phyloP scores from a whole-genome alignment of 2,797 vertebrate species.

The Remorina albescens region DNA sequence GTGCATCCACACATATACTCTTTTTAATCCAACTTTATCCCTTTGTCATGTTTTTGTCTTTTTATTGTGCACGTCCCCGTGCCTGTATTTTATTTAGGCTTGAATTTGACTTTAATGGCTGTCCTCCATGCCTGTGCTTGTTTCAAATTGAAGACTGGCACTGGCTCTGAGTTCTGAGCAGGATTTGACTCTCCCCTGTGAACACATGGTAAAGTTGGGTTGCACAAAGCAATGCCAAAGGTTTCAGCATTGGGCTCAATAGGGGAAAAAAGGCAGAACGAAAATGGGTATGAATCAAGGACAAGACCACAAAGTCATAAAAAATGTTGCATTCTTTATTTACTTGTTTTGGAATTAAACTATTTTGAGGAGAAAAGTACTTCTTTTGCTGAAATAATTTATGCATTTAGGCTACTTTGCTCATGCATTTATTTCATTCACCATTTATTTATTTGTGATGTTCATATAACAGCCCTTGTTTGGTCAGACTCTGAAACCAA shows the following conservation, averaged over 20 bases:
- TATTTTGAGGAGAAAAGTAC: constrained; percentile 12
- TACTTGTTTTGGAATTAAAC: background rate
- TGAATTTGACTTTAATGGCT: constrained; percentile 49
- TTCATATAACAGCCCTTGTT: too few relatives aligned
- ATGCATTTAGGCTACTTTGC: background rate
- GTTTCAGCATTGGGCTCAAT: constrained; percentile 66
- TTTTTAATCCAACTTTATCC: constrained; percentile 29
- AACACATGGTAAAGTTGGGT: constrained; percentile 70
- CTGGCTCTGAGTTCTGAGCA: constrained; percentile 43
- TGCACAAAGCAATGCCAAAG: constrained; percentile 74
- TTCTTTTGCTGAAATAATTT: background rate
- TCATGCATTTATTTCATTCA: background rate
- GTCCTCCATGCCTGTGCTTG: constrained; percentile 3
- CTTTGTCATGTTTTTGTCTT: constrained; percentile 9
- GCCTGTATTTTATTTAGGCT: constrained; percentile 36
- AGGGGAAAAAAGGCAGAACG: constrained; percentile 55
- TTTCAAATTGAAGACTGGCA: constrained; percentile 46
- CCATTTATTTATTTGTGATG: constrained; percentile 1
- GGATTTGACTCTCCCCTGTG: constrained; percentile 51
- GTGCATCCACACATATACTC: too few relatives aligned
- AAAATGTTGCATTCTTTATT: constrained; percentile 40
- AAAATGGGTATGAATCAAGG: constrained; percentile 54
- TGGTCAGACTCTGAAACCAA: too few relatives aligned
- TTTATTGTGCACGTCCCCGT: constrained; percentile 1
- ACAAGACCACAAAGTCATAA: constrained; percentile 52